Evolutionary conservation across 2,888 invertebrate genomes (phyloP).

Genomic region (Drosophila acutilabella): DNA sequence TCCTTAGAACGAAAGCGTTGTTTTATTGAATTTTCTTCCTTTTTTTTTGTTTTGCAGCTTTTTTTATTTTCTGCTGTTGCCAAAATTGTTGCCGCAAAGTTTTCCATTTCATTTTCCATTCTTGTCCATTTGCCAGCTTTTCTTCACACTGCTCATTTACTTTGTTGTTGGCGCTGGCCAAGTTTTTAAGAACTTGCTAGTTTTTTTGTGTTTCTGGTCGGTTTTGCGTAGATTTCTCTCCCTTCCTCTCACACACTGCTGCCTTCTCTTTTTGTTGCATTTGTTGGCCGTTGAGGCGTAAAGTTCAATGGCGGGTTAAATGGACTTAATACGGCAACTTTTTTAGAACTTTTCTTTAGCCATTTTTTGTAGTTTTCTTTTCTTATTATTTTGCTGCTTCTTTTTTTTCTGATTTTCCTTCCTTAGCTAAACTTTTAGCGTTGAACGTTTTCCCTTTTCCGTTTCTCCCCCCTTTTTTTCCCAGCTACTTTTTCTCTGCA

Average conservation of each 20-base stretch:
- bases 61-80: constrained; percentile 5
- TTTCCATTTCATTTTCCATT: constrained; percentile 77
- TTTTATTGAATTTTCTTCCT: constrained; percentile 71
- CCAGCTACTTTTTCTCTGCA: not conserved
- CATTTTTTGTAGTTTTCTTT: constrained; percentile 5
- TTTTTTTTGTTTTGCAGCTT: constrained; percentile 1
- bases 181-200: constrained; percentile 74
- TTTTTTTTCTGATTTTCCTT: constrained; percentile 47
- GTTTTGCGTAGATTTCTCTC: constrained; percentile 52
- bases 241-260: not conserved
- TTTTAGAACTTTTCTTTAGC: constrained; percentile 64
- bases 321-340: constrained; percentile 80
- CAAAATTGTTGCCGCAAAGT: constrained; percentile 71
- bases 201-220: constrained; percentile 49
- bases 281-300: constrained; percentile 77
- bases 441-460: constrained; percentile 59
- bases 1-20: constrained; percentile 71
- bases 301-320: constrained; percentile 81
- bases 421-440: constrained; percentile 59
- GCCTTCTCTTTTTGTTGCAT: constrained; percentile 62
- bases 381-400: constrained; percentile 6
- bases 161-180: constrained; percentile 57
- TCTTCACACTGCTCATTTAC: constrained; percentile 48
- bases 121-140: constrained; percentile 61
- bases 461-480: not conserved